phyloP scores from a whole-genome alignment of 2,888 invertebrate genomes.

The Pherbina coryleti region DNA sequence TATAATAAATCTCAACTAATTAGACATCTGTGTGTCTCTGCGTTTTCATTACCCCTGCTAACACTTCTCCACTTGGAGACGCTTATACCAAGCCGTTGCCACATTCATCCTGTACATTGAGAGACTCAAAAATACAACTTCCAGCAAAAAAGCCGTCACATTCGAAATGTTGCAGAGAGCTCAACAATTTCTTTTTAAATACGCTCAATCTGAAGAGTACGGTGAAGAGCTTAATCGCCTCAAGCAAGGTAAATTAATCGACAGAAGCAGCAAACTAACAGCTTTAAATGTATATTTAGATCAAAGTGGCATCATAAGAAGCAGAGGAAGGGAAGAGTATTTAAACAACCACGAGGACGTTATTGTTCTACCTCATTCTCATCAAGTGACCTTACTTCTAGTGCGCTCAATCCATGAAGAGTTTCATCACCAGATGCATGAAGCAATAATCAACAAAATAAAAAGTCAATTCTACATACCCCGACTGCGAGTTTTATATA shows the following conservation, averaged over 20 bases:
- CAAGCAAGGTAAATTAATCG: conserved; percentile 39
- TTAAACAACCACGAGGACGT: conserved; percentile 16
- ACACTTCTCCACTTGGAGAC: conserved; percentile 20
- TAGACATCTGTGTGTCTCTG: no score
- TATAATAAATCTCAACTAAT: no score
- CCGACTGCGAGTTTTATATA: conserved; percentile 35
- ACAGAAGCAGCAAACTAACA: conserved; percentile 42
- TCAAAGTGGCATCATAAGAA: conserved; percentile 1
- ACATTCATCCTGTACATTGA: neutral
- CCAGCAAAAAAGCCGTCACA: no score
- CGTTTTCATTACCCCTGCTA: no score
- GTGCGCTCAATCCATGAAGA: no score
- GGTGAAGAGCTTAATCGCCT: neutral
- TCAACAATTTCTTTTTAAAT: conserved; percentile 22
- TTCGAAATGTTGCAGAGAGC: neutral
- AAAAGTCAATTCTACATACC: conserved; percentile 36
- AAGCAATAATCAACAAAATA: conserved; percentile 43
- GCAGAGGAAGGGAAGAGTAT: conserved; percentile 15
- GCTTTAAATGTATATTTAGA: conserved; percentile 42
- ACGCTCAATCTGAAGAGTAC: conserved; percentile 6
- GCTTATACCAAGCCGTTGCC: neutral
- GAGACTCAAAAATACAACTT: neutral
- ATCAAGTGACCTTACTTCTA: no score
- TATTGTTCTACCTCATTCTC: no score
- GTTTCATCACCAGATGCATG: conserved; percentile 31